Base-by-base conservation (phyloP, 2,113 vertebrate genomes). In the Chloropsis cyanopogon region DNA sequence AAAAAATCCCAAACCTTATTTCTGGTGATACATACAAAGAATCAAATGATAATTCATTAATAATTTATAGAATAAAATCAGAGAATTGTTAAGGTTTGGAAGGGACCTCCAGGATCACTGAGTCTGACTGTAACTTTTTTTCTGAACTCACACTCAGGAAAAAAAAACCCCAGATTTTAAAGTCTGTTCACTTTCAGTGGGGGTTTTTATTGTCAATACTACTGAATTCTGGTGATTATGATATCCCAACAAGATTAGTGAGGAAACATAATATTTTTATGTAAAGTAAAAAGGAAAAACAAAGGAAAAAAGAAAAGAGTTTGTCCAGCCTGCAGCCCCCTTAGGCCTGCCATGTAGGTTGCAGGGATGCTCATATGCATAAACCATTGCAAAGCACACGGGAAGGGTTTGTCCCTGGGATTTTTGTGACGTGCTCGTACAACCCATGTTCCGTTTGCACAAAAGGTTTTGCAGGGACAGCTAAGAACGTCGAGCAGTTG, bases 371-470 rank as follows among this genome's bases (percentile, higher is more conserved):
- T 71, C 13, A 1, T 8, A 4, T 0, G 22, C 42, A 11, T 1
- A 0, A 57, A 4, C 0, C 3, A 35, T 44, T 4, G 33, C n/a
- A 12, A 13, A 31, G 44, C 21, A 12, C 29, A 10, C 0, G 5
- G 33, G 39, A 8, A 3, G 13, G 2, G 11, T 4, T 66, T 24
- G 47, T 28, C 24, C 17, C 20, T 1, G 37, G 22, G 19, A 16
- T 47, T 53, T 65, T 15, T 20, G 61, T 7, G 26, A 7, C 2
- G 1, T 0, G 11, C 20, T 46, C 4, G 8, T 12, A 11, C 50
- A 6, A 6, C 5, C 10, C 18, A 0, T 5, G 12, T 6, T 42
- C 53, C 33, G 35, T 39, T 16, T 0, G 35, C 1, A 1, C 49
- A 11, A 16, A 17, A 49, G 49, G 10, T n/a, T 33, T 5, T 4